Conservation (phyloP, 2,888 invertebrate species). For the Linnaemya vulpina region DNA sequence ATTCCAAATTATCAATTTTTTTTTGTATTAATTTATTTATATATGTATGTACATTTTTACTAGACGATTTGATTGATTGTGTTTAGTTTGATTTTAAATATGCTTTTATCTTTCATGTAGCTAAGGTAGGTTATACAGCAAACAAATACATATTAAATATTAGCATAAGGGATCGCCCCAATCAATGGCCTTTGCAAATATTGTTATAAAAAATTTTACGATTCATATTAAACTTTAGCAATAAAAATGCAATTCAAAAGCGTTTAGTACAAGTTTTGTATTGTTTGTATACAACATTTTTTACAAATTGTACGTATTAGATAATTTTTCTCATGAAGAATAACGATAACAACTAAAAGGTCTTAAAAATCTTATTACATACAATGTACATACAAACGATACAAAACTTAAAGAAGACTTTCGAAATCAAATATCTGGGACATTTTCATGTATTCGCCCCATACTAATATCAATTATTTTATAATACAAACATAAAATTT, state of each 20-base stretch:
- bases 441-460: slow-evolving; percentile 23
- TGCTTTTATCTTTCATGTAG: slow-evolving; percentile 1
- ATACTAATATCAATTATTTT: slow-evolving; percentile 60
- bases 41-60: neutral
- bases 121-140: slow-evolving; percentile 36
- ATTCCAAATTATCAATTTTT: neutral
- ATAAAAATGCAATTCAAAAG: too few relatives aligned
- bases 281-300: too few relatives aligned
- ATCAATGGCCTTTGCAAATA: slow-evolving; percentile 42
- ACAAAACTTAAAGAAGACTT: too few relatives aligned
- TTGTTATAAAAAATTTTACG: slow-evolving; percentile 45
- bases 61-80: neutral
- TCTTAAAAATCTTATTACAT: too few relatives aligned
- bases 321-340: too few relatives aligned
- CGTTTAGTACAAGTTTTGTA: too few relatives aligned
- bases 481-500: slow-evolving; percentile 35
- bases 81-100: slow-evolving; percentile 7
- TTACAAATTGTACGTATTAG: too few relatives aligned
- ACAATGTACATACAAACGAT: too few relatives aligned
- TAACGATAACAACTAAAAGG: too few relatives aligned
- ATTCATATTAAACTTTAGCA: slow-evolving; percentile 25
- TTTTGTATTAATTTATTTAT: neutral
- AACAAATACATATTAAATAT: slow-evolving; percentile 32
- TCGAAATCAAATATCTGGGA: neutral
- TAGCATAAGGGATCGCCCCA: slow-evolving; percentile 32